Base-by-base conservation (phyloP, 2,888 invertebrate species). In the Podabrus alpinus region DNA sequence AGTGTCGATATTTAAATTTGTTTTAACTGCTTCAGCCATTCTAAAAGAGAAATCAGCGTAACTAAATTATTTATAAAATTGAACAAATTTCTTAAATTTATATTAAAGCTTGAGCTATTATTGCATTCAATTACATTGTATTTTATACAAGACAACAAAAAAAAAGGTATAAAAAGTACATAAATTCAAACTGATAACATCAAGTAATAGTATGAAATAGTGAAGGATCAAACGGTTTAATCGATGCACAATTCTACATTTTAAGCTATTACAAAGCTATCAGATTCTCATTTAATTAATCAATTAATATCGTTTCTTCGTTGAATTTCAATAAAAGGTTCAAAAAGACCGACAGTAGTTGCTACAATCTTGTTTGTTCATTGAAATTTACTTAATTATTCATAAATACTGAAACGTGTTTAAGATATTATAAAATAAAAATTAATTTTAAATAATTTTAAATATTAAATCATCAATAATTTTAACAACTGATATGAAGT, bases 331-430 rank as follows among this genome's bases (percentile, higher is more conserved):
- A 64, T 64, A 64, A 64, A 64, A 64, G 21, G 62, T 64, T 64
- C 19, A n/a, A 64, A 72, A 72, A 25, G 60, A 69, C 69, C 17
- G 69, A 73, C 69, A 69, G 73, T 69, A 66, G 69, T 73, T 68
- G 15, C 67, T 64, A 69, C 64, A 25, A n/a, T 19, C 64, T 73
- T 73, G 15, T 67, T 67, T 64, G 62, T n/a, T 64, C 9, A 9
- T 21, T 19, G 21, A 64, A 64, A 64, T 64, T 13, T 64, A 64
- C n/a, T 62, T 62, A 19, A 62, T n/a, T n/a, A n/a, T 29, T 29
- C 13, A n/a, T 29, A 29, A 29, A 29, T 29, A 29, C 29, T 5
- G n/a, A 29, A 29, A 29, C n/a, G 3, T 29, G 29, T 29, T 29
- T 29, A 4, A 13, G n/a, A n/a, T n/a, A n/a, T n/a, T n/a, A n/a